Conservation (phyloP, 2,888 invertebrate species). For the Thera britannica region DNA sequence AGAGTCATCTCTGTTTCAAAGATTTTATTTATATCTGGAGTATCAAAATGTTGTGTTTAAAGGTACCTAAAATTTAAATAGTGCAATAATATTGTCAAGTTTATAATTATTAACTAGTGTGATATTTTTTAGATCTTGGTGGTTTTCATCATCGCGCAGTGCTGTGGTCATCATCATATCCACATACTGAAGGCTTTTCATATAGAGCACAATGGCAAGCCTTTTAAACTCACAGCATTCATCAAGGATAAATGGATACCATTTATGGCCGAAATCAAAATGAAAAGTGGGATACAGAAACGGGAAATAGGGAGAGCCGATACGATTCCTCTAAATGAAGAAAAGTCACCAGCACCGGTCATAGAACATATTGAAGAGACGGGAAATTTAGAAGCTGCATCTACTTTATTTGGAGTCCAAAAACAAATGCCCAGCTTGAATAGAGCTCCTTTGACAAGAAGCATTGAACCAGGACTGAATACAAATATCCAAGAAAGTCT, state of each 20-base stretch:
- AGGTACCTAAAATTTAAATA: slow-evolving; percentile 19
- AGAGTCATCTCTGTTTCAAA: slow-evolving; percentile 29
- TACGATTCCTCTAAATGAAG: slow-evolving; percentile 8
- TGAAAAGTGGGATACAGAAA: slow-evolving; percentile 42
- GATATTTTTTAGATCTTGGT: slow-evolving; percentile 25
- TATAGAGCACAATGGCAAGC: slow-evolving; percentile 41
- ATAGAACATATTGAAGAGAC: slow-evolving; percentile 45
- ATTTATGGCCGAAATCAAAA: slow-evolving; percentile 54
- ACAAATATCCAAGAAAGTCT: slow-evolving; percentile 14
- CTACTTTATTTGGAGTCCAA: slow-evolving; percentile 32
- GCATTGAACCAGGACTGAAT: slow-evolving; percentile 6
- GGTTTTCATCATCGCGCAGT: slow-evolving; percentile 16
- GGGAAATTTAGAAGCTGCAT: slow-evolving; percentile 22
- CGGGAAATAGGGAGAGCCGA: slow-evolving; percentile 35
- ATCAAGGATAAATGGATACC: slow-evolving; percentile 62
- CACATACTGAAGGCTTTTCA: slow-evolving; percentile 23
- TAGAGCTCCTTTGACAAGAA: slow-evolving; percentile 21
- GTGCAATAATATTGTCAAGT: not conserved
- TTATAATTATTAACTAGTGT: slow-evolving; percentile 2
- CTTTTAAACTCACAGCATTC: slow-evolving; percentile 55
- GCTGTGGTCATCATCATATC: slow-evolving; percentile 48
- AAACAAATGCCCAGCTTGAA: slow-evolving; percentile 19
- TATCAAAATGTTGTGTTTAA: slow-evolving; percentile 44
- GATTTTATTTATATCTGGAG: slow-evolving; percentile 39
- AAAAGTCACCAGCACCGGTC: slow-evolving; percentile 46